Base-by-base conservation (phyloP, 2,113 vertebrate species). In the Myotis brandtii region DNA sequence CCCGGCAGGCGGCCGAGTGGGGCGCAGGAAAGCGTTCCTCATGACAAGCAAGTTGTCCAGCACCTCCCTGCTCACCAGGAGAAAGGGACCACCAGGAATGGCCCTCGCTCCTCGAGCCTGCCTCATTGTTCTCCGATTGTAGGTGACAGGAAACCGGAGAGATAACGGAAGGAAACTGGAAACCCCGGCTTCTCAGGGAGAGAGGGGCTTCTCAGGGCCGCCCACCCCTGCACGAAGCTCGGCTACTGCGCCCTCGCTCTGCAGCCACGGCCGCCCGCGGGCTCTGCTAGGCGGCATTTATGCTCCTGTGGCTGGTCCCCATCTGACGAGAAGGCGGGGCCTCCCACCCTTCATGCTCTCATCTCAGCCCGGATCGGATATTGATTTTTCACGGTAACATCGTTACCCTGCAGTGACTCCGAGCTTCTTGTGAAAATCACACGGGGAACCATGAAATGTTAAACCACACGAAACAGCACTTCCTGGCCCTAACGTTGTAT, bases 361-460 rank as follows among this genome's bases (percentile, higher is more conserved):
- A 32, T 0, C 1, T 37, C 72, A 23, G 59, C 73, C 59, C 2
- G 1, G 1, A 30, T 9, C 7, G 27, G 50, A 0, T 9, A 34
- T 7, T 5, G 46, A n/a, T 25, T 18, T 8, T 0, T 16, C 5
- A 0, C 0, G 20, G 8, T 14, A 20, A 18, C 30, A 0, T 16
- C 3, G 18, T 59, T 1, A 6, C 32, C 25, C 54, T 21, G 8
- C 21, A 14, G 20, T 75, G 16, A 32, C 84, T 30, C 37, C 23
- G 80, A 89, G 34, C 52, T 46, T 27, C 85, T 27, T 34, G 2
- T 72, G 77, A 52, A 40, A 67, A 18, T 50, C 21, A 59, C 21
- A 59, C 40, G 9, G 40, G 52, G 62, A 64, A 82, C 18, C 6
- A 10, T 67, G 48, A 66, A 46, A 32, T 56, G 46, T 25, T 18